Evolutionary conservation across 2,888 invertebrate species (phyloP), one percentile per base, ranked within the genome.

Genomic region (Cosmia trapezina): DNA sequence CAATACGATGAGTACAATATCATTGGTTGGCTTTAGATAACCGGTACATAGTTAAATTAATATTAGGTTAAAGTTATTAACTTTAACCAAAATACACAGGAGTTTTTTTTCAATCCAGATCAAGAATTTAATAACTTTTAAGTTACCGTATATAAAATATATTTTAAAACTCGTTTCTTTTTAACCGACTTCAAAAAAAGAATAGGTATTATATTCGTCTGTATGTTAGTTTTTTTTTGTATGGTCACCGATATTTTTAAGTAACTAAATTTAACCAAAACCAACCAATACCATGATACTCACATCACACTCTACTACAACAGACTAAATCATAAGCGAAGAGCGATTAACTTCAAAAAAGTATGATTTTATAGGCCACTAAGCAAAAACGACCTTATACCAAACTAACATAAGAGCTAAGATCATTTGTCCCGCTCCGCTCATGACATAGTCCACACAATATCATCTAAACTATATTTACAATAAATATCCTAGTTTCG

Each of bases 401-500:
- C 4, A 6, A 28, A 56, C 37, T 8, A 0, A 19, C 72, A 47
- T 37, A 37, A 28, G 28, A 56, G 19, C 28, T 19, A 45, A 56
- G n/a, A 12, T 45, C 22, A 54, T 14, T 41, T 33, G 17, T 8
- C 12, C n/a, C 7, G 2, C 51, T 71, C 53, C 49, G 22, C 71
- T 64, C 60, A 76, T 43, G 45, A 72, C 4, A 54, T 53, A 76
- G 61, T 73, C 54, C 47, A 19, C n/a, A 60, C 12, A 65, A 60
- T 63, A 72, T 47, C 47, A 68, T 59, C 68, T 78, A 73, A 63
- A 60, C 41, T 80, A 80, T 87, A 86, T 86, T 81, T 88, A 88
- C 86, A 88, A 84, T 83, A 85, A 87, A 86, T 83, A 88, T 80
- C 75, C 78, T 83, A 81, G 12, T 75, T 64, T 78, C 45, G 51